A percentile compares a stretch with the other conserved stretches of the same genome.
Conservation (phyloP, 2,113 vertebrate genomes). For the Cheirogaleus medius region DNA sequence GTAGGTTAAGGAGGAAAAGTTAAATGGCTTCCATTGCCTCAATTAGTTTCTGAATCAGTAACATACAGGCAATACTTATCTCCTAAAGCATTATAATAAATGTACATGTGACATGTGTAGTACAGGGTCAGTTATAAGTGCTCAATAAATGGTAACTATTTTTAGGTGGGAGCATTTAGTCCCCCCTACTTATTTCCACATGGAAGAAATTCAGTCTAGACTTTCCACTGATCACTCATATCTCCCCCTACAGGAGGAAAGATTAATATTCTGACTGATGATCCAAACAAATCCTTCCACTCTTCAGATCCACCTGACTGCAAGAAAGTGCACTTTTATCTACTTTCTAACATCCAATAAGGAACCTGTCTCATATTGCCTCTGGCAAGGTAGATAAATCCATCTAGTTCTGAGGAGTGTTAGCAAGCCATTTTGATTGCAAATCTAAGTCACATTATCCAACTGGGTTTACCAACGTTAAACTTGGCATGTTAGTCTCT, state of each 20-base stretch:
- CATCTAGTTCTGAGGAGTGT: not conserved
- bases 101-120: not conserved
- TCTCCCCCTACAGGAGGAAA: not conserved
- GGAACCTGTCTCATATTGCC: not conserved
- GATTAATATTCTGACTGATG: not conserved
- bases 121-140: not conserved
- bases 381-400: not conserved
- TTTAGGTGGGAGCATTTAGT: not conserved
- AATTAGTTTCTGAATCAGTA: constrained; percentile 17
- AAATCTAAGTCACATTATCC: not conserved
- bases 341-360: not conserved
- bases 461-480: not conserved
- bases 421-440: not conserved
- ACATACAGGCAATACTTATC: not conserved
- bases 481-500: not conserved
- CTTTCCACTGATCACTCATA: not conserved
- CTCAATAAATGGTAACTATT: not conserved
- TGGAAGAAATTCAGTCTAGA: not conserved
- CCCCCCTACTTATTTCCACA: not conserved
- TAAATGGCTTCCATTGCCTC: not conserved
- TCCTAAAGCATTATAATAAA: not conserved
- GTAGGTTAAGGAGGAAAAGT: not conserved
- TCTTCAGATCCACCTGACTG: not conserved
- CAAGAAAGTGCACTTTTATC: not conserved
- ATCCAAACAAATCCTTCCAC: not conserved